Evolutionary conservation across 23 tunicate species (phyloP), one percentile per base, ranked within the genome.

Genomic region (Halocynthia aurantium): DNA sequence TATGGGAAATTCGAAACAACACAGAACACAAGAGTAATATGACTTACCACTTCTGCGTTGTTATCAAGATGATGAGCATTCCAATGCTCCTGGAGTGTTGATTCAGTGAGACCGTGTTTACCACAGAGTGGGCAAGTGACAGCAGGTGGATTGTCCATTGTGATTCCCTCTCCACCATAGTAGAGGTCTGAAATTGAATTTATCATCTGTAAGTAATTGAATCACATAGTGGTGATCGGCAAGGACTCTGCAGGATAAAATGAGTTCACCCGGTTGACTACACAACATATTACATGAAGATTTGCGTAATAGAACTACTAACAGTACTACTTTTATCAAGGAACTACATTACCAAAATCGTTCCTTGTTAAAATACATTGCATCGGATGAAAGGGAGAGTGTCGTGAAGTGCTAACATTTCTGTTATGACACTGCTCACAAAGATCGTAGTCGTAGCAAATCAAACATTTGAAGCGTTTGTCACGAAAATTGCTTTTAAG

Each of bases 391-490:
- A 84, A 73, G 7, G 84, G 55, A 53, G 63, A 81, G 71, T 91
- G 97, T 7, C 82, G 76, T 8, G 91, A 77, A 10, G 97, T 85
- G 62, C 76, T 69, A 21, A 78, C 78, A 10, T 85, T 62, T n/a
- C 10, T 15, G 40, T 58, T 74, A 67, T 76, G 63, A 57, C 97
- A 91, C 5, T 44, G 20, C 55, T 85, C 91, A 81, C 97, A 91
- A 7, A 91, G 70, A 69, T 91, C 97, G 67, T 81, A 91, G 69
- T 91, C 97, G 75, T 84, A 91, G 50, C 97, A 91, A 54, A 85
- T 82, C 22, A 91, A 82, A 61, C 97, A 91, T 77, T 91, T 91
- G 75, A 73, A 91, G 21, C 97, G 81, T 52, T 82, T 91, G 18
- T 57, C 84, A 13, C 55, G 77, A 74, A 91, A 91, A 53, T 91